Percentiles rank a stretch among this genome's conserved stretches.
These are phyloP conservation scores for Tyria jacobaeae DNA, from an alignment of 2,888 invertebrate genomes.

Conservation along the genomic window DNA sequence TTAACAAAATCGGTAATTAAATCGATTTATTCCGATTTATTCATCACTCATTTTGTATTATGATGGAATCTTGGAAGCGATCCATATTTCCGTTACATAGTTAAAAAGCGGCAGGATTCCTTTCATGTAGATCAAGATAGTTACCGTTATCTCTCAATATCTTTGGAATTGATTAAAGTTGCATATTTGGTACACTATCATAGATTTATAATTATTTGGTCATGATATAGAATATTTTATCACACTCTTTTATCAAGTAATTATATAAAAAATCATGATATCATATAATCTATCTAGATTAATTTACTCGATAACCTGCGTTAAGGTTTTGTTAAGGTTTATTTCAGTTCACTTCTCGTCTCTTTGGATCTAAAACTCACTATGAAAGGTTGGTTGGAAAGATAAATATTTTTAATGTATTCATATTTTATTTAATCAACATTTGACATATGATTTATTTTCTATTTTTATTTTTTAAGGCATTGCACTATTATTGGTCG, in stretches of 20 bases:
- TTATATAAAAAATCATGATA: background rate
- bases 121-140: constrained; percentile 1
- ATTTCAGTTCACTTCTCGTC: constrained; percentile 10
- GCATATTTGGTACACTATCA: background rate
- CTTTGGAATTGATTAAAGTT: background rate
- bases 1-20: background rate
- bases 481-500: constrained; percentile 48
- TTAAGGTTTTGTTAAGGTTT: constrained; percentile 30
- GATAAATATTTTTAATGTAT: background rate
- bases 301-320: constrained; percentile 42
- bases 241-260: background rate
- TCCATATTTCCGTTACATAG: too few relatives aligned
- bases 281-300: background rate
- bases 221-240: background rate
- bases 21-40: too few relatives aligned
- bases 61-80: too few relatives aligned
- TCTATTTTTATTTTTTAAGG: constrained; percentile 39
- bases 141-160: background rate
- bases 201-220: too few relatives aligned
- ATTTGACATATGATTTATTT: background rate
- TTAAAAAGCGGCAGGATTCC: background rate
- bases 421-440: background rate
- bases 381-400: constrained; percentile 46
- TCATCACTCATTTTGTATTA: too few relatives aligned
- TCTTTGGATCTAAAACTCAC: constrained; percentile 34